Percentiles rank a stretch among this genome's conserved stretches.
These are phyloP conservation scores for Euura lappo DNA, from an alignment of 1,140 invertebrate genomes.

Conservation along the genomic window DNA sequence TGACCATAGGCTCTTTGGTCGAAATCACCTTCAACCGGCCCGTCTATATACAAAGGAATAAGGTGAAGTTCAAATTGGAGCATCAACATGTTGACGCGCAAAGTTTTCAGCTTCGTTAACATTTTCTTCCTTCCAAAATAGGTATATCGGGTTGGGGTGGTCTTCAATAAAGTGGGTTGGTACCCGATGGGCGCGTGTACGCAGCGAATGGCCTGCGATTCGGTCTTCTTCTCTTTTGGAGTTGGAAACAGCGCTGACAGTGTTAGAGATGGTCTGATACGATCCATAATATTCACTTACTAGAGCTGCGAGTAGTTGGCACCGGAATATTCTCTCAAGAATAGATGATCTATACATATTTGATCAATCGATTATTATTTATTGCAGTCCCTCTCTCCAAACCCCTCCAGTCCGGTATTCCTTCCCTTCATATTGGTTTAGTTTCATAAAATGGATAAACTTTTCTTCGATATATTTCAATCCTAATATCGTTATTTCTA, in stretches of 20 bases:
- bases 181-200: constrained; percentile 76
- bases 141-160: constrained; percentile 79
- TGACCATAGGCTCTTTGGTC: constrained; percentile 67
- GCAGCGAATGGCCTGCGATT: constrained; percentile 66
- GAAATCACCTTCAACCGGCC: constrained; percentile 82
- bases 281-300: constrained; percentile 73
- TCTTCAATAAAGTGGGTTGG: constrained; percentile 79
- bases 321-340: constrained; percentile 7
- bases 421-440: no score
- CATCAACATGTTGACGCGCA: no score
- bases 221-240: constrained; percentile 76
- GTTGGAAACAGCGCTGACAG: constrained; percentile 70
- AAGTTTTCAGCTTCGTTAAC: no score
- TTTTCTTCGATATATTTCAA: no score
- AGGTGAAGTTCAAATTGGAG: constrained; percentile 52
- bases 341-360: no score
- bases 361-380: neutral
- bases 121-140: constrained; percentile 38
- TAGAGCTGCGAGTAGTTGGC: no score
- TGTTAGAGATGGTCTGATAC: constrained; percentile 74
- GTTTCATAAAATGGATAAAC: no score
- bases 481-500: no score
- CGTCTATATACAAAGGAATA: constrained; percentile 75
- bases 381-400: neutral
- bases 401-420: no score